Conservation (phyloP, 2,113 vertebrate genomes). For the Gymnocephalus cernua region DNA sequence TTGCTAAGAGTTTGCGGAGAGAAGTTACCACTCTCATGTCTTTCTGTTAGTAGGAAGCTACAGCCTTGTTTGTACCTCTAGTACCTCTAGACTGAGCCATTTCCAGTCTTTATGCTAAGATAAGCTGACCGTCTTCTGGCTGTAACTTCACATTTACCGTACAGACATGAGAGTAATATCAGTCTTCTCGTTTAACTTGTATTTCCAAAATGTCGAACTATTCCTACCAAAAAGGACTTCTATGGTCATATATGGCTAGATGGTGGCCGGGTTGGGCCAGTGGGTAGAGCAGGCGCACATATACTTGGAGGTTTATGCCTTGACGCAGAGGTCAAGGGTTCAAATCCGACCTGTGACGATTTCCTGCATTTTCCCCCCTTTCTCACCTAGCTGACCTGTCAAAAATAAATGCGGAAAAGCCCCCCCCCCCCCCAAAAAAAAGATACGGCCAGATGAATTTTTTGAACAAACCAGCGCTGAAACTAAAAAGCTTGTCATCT, state of each 20-base stretch:
- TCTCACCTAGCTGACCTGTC: too few relatives aligned
- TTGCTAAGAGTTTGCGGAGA: background rate
- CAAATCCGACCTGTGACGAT: too few relatives aligned
- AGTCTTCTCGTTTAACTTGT: background rate
- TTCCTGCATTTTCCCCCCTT: too few relatives aligned
- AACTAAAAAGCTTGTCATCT: background rate
- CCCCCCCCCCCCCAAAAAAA: too few relatives aligned
- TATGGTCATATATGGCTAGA: background rate
- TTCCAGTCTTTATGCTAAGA: background rate
- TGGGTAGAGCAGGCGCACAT: too few relatives aligned
- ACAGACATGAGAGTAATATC: background rate
- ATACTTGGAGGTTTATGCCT: too few relatives aligned
- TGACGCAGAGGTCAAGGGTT: too few relatives aligned
- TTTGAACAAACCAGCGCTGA: background rate
- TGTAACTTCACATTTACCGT: background rate
- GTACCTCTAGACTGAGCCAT: too few relatives aligned
- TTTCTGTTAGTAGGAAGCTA: background rate
- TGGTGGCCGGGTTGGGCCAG: too few relatives aligned
- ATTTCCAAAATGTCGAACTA: background rate
- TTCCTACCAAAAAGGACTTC: background rate
- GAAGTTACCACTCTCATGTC: background rate
- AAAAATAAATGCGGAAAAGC: too few relatives aligned
- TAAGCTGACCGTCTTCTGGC: background rate
- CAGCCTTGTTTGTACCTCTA: background rate
- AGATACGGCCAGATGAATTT: too few relatives aligned